These are phyloP conservation scores for Teleogryllus occipitalis DNA, from an alignment of 1,140 invertebrate genomes.

Conservation along the genomic window DNA sequence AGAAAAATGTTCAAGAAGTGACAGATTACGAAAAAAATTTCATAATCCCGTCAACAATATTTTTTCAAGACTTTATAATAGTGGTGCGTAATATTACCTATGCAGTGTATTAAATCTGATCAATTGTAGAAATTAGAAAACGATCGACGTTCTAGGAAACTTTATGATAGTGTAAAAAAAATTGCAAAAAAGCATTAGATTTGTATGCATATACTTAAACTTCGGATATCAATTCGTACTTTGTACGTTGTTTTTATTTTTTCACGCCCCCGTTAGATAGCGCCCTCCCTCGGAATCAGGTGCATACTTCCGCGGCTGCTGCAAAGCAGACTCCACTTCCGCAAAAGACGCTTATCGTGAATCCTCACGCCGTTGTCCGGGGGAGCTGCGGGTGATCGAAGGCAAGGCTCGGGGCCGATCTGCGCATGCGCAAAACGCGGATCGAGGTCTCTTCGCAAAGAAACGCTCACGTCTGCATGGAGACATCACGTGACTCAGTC, in stretches of 20 bases:
- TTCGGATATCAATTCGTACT: neutral
- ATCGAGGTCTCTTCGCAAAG: too few relatives aligned
- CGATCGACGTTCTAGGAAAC: neutral
- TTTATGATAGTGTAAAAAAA: neutral
- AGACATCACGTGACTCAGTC: too few relatives aligned
- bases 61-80: slow-evolving; percentile 1
- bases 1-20: neutral
- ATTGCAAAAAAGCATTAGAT: slow-evolving; percentile 1
- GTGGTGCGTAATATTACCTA: neutral
- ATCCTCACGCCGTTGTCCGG: too few relatives aligned
- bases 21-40: neutral
- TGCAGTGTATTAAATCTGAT: neutral
- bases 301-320: neutral
- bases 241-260: neutral
- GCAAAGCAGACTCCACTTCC: neutral
- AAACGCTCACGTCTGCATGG: too few relatives aligned
- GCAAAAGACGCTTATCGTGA: neutral
- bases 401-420: too few relatives aligned
- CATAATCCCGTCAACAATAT: slow-evolving; percentile 4
- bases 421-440: too few relatives aligned
- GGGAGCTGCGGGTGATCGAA: too few relatives aligned
- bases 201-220: neutral
- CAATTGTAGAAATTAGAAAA: neutral
- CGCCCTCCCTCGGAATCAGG: neutral
- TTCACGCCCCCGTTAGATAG: neutral